Base-by-base conservation (phyloP, 2,113 vertebrate genomes). In the Sinocyclocheilus anophthalmus region DNA sequence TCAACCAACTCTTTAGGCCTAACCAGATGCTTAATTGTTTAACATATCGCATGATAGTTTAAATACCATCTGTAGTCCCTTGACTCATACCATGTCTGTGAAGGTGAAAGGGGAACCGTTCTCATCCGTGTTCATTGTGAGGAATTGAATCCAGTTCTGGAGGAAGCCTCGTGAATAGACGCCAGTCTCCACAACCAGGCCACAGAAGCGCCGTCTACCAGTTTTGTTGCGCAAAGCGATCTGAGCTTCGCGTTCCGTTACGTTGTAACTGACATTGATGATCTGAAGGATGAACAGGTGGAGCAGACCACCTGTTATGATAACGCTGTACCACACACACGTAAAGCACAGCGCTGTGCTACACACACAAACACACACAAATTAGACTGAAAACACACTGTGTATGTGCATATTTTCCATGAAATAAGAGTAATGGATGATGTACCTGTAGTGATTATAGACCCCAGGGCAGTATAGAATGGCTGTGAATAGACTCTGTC, bases 391-490 rank as follows among this genome's bases (percentile, higher is more conserved):
- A 67, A 37, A 65, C 22, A 76, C 24, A 79, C n/a, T 69, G 14
- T 42, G 10, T 45, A 26, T 50, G n/a, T 76, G 13, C 2, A 50
- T 26, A 42, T 72, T n/a, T 73, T 11, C 61, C 10, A 73, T 73
- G 6, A 42, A 39, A 42, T n/a, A 42, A 26, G 14, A 76, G n/a
- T 77, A 77, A 10, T 55, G 26, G 26, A 45, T 53, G 0, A 69
- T 73, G 8, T 79, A 99, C 98, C 97, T 98, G 97, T 96, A 95
- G 85, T 97, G 92, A 89, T 94, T 86, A 92, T 99, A 99, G 88
- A 97, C 97, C 80, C 96, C 97, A 0, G 98, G 98, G 88, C 98
- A 99, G 92, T 99, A 99, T 88, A 99, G 93, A 87, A 99, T 92
- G 7, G 98, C 96, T 14, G 92, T 93, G 85, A 97, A 92, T 0